Base-by-base conservation (phyloP, 2,888 invertebrate species). In the Drosophila mulleri region DNA sequence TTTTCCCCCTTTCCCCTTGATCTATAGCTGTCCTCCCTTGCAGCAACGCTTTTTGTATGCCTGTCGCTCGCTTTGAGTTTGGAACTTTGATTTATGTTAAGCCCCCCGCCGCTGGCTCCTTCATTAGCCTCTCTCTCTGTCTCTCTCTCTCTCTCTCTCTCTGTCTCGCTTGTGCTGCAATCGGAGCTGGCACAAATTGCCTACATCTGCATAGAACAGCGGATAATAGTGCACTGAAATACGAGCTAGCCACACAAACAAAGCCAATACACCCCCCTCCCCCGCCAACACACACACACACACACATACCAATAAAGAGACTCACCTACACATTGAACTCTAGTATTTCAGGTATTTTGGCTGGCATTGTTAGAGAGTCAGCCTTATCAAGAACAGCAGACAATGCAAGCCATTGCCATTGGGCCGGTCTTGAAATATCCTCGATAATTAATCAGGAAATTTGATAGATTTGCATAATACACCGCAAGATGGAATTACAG, bases 11-110 rank as follows among this genome's bases (percentile, higher is more conserved):
- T n/a, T n/a, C 14, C 37, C 0, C 37, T 32, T 14, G 20, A 26
- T 3, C 23, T 23, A 8, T 45, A 2, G 11, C 18, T 4, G 9
- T 20, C 14, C 11, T 18, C 20, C 20, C 11, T 16, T 12, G 12
- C 42, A 57, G 63, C 20, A 44, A 20, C 59, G 78, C 78, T 78
- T 75, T 84, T 67, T 75, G 75, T 82, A 75, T 71, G 72, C 71
- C 78, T 87, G 87, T 87, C 83, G 87, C 82, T 84, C 70, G 78
- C 87, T 76, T 87, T 84, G 84, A 84, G 87, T 75, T 80, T 73
- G 71, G 48, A 78, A 82, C 87, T 80, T 87, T 84, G 83, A 84
- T 84, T 84, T 84, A 84, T 84, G 83, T 84, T 87, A 80, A 73
- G 32, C 32, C 71, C 70, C 71, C 75, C 65, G 20, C 39, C 39